Conservation (phyloP, 2,888 invertebrate genomes). For the Agonopterix arenella region DNA sequence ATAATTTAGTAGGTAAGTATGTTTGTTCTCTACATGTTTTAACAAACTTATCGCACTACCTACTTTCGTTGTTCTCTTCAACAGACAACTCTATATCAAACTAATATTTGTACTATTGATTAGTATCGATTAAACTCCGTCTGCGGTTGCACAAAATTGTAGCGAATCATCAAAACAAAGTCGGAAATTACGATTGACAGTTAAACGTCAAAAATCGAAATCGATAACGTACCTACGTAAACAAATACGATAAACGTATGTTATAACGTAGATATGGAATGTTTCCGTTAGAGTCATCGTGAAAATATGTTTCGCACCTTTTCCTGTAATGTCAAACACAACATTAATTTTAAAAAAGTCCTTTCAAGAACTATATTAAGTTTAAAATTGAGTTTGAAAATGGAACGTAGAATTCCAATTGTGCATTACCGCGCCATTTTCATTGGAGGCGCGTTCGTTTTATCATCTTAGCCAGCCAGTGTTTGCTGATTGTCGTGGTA, state of each 20-base stretch:
- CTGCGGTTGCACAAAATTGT: conserved; percentile 26
- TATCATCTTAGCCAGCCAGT: conserved; percentile 42
- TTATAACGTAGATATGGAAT: conserved; percentile 1
- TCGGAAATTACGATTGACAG: conserved; percentile 28
- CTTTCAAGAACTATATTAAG: neutral
- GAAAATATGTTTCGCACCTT: conserved; percentile 34
- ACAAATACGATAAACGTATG: conserved; percentile 20
- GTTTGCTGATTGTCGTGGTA: conserved; percentile 48
- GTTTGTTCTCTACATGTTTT: neutral
- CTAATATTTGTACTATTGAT: conserved; percentile 46
- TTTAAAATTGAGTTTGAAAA: conserved; percentile 11
- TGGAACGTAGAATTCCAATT: conserved; percentile 9
- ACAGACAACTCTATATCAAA: conserved; percentile 8
- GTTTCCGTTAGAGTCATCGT: conserved; percentile 24
- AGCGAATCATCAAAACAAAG: conserved; percentile 56
- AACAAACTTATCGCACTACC: neutral
- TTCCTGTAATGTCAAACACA: conserved; percentile 9
- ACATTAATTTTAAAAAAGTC: neutral
- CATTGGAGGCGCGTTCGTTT: conserved; percentile 36
- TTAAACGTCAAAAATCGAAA: conserved; percentile 35
- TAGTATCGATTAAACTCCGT: conserved; percentile 40
- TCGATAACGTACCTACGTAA: conserved; percentile 33
- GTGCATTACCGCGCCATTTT: conserved; percentile 12
- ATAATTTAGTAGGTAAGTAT: no score
- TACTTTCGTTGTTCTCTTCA: conserved; percentile 1